phyloP scores from a whole-genome alignment of 2,797 vertebrate species.

The Malurus leucopterus region DNA sequence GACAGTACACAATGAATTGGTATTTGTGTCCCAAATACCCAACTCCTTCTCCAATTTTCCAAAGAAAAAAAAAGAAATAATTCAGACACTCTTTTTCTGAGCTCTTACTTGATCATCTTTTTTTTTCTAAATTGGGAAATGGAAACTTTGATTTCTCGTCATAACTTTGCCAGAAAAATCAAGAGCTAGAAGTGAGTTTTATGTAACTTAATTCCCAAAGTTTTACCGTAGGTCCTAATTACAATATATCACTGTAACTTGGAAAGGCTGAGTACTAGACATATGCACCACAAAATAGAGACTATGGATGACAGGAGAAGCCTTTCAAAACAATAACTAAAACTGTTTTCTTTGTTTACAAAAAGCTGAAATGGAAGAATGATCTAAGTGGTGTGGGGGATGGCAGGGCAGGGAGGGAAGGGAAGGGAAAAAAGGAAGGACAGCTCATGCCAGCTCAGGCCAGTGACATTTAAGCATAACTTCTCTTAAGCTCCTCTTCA shows the following conservation, averaged over 20 bases:
- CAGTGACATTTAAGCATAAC: background rate
- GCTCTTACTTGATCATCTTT: background rate
- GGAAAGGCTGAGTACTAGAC: background rate
- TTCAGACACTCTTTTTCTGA: slow-evolving; percentile 11
- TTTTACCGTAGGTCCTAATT: background rate
- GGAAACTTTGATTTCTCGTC: slow-evolving; percentile 27
- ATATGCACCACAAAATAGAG: background rate
- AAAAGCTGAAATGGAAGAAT: background rate
- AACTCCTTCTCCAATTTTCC: slow-evolving; percentile 9
- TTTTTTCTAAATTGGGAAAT: slow-evolving; percentile 17
- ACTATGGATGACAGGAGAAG: background rate
- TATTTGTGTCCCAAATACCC: slow-evolving; percentile 37
- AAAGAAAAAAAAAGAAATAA: background rate
- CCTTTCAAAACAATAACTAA: background rate
- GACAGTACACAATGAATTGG: slow-evolving; percentile 4
- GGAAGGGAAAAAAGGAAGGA: background rate
- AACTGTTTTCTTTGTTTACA: background rate
- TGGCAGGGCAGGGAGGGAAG: background rate
- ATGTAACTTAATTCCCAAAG: slow-evolving; percentile 6
- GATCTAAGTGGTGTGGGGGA: background rate
- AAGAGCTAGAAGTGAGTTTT: background rate
- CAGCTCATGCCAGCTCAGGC: background rate
- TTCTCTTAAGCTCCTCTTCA: background rate
- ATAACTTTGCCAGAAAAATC: background rate
- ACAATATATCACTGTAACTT: background rate